phyloP scores from a whole-genome alignment of 2,888 invertebrate species.

The Campoplex capitator region DNA sequence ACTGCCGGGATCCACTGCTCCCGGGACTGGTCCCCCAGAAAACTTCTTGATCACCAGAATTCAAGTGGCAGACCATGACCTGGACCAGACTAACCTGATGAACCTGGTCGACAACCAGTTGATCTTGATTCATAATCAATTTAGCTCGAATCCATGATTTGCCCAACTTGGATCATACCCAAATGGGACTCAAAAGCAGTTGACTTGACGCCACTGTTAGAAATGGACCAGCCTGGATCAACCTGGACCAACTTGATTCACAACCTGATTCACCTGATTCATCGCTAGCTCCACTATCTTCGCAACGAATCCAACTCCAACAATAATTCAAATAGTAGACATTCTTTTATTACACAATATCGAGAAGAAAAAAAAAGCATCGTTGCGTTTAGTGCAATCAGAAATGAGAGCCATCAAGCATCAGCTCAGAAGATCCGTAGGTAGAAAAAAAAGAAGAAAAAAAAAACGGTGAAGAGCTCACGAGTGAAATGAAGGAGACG shows the following conservation, averaged over 20 bases:
- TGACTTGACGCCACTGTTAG: too few relatives aligned
- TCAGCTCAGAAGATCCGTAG: slow-evolving; percentile 37
- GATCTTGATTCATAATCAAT: neutral
- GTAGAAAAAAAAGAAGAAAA: neutral
- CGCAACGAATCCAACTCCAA: too few relatives aligned
- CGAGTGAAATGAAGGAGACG: slow-evolving; percentile 76
- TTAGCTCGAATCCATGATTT: neutral
- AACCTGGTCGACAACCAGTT: neutral
- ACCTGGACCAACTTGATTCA: too few relatives aligned
- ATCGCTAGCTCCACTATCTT: too few relatives aligned
- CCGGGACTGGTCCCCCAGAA: neutral
- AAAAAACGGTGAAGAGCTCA: slow-evolving; percentile 21
- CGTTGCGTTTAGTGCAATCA: neutral
- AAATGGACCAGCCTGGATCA: too few relatives aligned
- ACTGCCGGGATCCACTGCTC: too few relatives aligned
- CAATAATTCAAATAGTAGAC: neutral
- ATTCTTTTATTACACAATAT: neutral
- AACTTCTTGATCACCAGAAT: neutral
- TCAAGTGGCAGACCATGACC: neutral
- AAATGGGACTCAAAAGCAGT: neutral
- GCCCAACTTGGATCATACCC: neutral
- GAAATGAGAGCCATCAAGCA: slow-evolving; percentile 1
- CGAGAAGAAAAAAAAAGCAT: neutral
- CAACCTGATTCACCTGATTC: too few relatives aligned
- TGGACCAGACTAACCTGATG: neutral